These are phyloP conservation scores for Struthidea cinerea DNA, from an alignment of 2,113 vertebrate species.

Conservation along the genomic window DNA sequence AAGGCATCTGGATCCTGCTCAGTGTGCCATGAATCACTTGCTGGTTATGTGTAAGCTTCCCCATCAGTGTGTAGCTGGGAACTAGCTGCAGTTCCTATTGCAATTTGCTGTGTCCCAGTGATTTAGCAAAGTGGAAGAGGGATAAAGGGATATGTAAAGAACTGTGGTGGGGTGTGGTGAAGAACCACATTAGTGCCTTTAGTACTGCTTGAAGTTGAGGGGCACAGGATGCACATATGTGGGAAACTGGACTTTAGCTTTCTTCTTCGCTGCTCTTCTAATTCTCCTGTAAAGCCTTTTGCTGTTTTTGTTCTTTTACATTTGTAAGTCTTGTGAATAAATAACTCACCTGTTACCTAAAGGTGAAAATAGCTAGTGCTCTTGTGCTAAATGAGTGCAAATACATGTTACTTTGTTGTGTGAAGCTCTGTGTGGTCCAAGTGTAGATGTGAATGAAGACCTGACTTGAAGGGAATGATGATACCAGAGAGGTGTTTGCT, in stretches of 20 bases:
- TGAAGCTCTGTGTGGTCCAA: not conserved
- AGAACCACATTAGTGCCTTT: not conserved
- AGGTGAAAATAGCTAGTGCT: not conserved
- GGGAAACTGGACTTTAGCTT: not conserved
- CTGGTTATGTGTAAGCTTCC: not conserved
- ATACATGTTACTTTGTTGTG: not conserved
- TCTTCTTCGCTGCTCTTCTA: not conserved
- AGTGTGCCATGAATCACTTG: not conserved
- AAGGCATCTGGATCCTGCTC: not conserved
- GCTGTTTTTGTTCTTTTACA: not conserved
- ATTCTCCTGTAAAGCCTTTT: not conserved
- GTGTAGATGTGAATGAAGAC: not conserved
- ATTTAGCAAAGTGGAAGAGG: not conserved
- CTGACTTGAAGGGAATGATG: not conserved
- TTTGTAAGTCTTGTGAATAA: not conserved
- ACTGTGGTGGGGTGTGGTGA: not conserved
- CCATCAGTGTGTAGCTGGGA: accelerated
- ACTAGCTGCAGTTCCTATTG: not conserved
- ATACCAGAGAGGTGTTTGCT: not conserved
- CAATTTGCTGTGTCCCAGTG: not conserved
- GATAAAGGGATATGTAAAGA: not conserved
- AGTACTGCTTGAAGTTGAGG: not conserved
- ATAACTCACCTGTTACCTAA: not conserved
- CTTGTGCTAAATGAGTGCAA: not conserved
- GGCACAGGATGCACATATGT: not conserved